These are phyloP conservation scores for Drosophila melanica DNA, from an alignment of 1,140 invertebrate genomes.

Conservation along the genomic window DNA sequence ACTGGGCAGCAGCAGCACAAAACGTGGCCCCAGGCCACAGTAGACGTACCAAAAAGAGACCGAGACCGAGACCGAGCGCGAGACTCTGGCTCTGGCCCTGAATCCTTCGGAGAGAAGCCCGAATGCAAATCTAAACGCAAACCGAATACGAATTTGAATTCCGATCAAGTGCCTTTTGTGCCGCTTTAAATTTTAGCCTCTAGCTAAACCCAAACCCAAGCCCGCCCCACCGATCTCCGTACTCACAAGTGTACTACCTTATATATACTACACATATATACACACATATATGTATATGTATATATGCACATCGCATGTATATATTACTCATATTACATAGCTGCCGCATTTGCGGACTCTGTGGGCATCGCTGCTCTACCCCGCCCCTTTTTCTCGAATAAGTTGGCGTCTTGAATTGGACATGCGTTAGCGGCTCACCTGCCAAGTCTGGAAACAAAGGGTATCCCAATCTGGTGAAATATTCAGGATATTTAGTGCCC, in stretches of 20 bases:
- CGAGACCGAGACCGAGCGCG: background rate
- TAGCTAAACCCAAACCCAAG: slow-evolving; percentile 20
- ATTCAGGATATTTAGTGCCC: too few relatives aligned
- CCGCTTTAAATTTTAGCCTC: slow-evolving; percentile 56
- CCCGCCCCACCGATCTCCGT: slow-evolving; percentile 16
- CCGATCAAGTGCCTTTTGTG: slow-evolving; percentile 54
- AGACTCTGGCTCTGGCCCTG: background rate
- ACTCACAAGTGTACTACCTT: slow-evolving; percentile 15
- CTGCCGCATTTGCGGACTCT: background rate
- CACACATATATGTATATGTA: background rate
- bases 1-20: slow-evolving; percentile 30
- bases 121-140: background rate
- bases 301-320: background rate
- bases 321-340: background rate
- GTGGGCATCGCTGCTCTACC: too few relatives aligned
- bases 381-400: too few relatives aligned
- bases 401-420: too few relatives aligned
- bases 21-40: slow-evolving; percentile 14
- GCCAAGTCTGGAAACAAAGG: too few relatives aligned
- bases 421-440: too few relatives aligned
- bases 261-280: too few relatives aligned
- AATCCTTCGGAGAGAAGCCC: slow-evolving; percentile 1
- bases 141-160: slow-evolving; percentile 22
- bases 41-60: slow-evolving; percentile 18
- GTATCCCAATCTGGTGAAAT: too few relatives aligned